phyloP scores from a whole-genome alignment of 2,888 invertebrate genomes.

The Chrysolina haemoptera region DNA sequence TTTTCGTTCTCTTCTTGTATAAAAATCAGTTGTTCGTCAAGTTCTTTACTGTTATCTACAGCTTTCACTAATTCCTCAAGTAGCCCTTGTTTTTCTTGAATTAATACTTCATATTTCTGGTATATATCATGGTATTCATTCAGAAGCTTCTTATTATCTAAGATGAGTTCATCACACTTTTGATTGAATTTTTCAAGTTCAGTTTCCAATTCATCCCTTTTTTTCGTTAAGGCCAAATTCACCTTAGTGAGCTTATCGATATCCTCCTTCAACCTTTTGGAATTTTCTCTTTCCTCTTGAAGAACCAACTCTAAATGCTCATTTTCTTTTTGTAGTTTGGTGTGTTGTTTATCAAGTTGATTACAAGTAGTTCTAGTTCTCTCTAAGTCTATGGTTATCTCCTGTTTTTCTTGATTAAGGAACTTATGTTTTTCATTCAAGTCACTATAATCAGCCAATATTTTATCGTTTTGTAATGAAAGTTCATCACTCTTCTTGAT shows the following conservation, averaged over 20 bases:
- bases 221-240: neutral
- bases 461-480: slow-evolving; percentile 4
- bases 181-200: slow-evolving; percentile 20
- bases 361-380: neutral
- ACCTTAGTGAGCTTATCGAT: slow-evolving; percentile 1
- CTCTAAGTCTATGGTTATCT: neutral
- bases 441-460: neutral
- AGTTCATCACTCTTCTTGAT: slow-evolving; percentile 1
- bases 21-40: neutral
- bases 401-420: neutral
- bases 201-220: slow-evolving; percentile 16
- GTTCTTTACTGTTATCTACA: slow-evolving; percentile 16
- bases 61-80: neutral
- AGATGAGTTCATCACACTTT: slow-evolving; percentile 15
- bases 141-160: slow-evolving; percentile 19
- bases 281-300: neutral
- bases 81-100: slow-evolving; percentile 3
- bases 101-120: slow-evolving; percentile 3
- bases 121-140: slow-evolving; percentile 4
- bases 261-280: slow-evolving; percentile 1
- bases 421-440: slow-evolving; percentile 2
- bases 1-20: slow-evolving; percentile 9
- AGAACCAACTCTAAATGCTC: neutral
- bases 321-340: neutral
- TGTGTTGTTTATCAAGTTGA: neutral